These are phyloP conservation scores for Cephalopachus bancanus DNA, from an alignment of 2,797 vertebrate species.

Conservation along the genomic window DNA sequence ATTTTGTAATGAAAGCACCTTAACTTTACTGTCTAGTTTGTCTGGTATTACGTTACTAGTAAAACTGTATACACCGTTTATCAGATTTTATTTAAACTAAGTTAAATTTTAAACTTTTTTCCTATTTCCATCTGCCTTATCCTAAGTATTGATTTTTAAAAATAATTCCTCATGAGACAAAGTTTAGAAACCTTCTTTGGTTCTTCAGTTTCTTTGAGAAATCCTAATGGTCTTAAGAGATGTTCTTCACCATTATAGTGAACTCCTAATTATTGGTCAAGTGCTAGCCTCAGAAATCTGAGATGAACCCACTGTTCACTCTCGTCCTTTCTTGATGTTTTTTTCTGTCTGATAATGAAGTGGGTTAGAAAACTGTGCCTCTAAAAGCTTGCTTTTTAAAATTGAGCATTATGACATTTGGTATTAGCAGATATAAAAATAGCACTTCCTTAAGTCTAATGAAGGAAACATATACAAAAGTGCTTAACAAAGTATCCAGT, in stretches of 20 bases:
- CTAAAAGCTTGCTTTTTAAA: slow-evolving; percentile 66
- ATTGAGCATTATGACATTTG: slow-evolving; percentile 66
- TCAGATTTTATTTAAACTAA: slow-evolving; percentile 25
- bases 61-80: not conserved
- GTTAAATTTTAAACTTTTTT: slow-evolving; percentile 55
- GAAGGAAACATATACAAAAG: not conserved
- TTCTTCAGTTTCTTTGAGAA: slow-evolving; percentile 59
- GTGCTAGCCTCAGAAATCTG: slow-evolving; percentile 18
- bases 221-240: slow-evolving; percentile 26
- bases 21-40: slow-evolving; percentile 59
- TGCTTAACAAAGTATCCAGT: slow-evolving; percentile 3
- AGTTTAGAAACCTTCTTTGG: slow-evolving; percentile 17
- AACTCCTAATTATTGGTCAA: slow-evolving; percentile 31
- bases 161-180: slow-evolving; percentile 30
- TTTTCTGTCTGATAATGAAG: slow-evolving; percentile 37
- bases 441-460: slow-evolving; percentile 51
- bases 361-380: slow-evolving; percentile 54
- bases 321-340: not conserved
- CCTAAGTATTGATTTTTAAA: slow-evolving; percentile 29
- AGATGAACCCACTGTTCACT: not conserved
- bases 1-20: slow-evolving; percentile 39
- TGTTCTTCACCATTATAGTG: slow-evolving; percentile 42
- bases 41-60: slow-evolving; percentile 26
- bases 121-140: not conserved
- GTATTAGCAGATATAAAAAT: slow-evolving; percentile 58